Percentiles rank a stretch among this genome's conserved stretches.
phyloP scores from a whole-genome alignment of 2,888 invertebrate species.

The Carterocephalus palaemon region DNA sequence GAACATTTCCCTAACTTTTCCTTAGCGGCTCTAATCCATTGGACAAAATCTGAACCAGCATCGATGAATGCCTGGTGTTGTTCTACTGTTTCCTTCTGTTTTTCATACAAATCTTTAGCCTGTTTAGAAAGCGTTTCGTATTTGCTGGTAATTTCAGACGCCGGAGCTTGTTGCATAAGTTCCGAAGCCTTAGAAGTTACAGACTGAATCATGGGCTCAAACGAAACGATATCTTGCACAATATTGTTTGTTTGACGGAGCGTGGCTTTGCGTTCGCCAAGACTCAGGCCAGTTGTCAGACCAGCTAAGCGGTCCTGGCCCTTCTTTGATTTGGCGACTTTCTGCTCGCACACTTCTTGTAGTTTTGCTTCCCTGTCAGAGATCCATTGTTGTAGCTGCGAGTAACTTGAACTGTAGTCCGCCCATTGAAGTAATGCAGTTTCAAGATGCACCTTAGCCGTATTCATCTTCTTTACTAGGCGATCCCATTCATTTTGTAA shows the following conservation, averaged over 20 bases:
- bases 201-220: slow-evolving; percentile 98
- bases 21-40: slow-evolving; percentile 94
- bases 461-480: slow-evolving; percentile 93
- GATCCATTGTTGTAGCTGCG: slow-evolving; percentile 96
- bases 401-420: slow-evolving; percentile 95
- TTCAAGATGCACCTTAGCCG: slow-evolving; percentile 93
- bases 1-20: slow-evolving; percentile 94
- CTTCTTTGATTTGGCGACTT: slow-evolving; percentile 87
- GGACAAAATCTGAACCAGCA: slow-evolving; percentile 92
- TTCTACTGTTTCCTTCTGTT: slow-evolving; percentile 93
- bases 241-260: slow-evolving; percentile 95
- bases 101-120: slow-evolving; percentile 92
- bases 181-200: slow-evolving; percentile 96
- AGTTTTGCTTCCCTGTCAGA: slow-evolving; percentile 94
- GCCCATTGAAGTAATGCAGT: slow-evolving; percentile 96
- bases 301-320: slow-evolving; percentile 83
- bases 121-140: slow-evolving; percentile 94
- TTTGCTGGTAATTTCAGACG: slow-evolving; percentile 93
- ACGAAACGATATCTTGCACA: slow-evolving; percentile 97
- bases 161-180: slow-evolving; percentile 93
- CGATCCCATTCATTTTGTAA: slow-evolving; percentile 96
- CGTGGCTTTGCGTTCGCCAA: slow-evolving; percentile 92
- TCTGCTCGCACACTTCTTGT: slow-evolving; percentile 92
- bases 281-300: slow-evolving; percentile 85
- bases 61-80: slow-evolving; percentile 95